Evolutionary conservation across 2,888 invertebrate species (phyloP).

Genomic region (Leucozona laternaria): DNA sequence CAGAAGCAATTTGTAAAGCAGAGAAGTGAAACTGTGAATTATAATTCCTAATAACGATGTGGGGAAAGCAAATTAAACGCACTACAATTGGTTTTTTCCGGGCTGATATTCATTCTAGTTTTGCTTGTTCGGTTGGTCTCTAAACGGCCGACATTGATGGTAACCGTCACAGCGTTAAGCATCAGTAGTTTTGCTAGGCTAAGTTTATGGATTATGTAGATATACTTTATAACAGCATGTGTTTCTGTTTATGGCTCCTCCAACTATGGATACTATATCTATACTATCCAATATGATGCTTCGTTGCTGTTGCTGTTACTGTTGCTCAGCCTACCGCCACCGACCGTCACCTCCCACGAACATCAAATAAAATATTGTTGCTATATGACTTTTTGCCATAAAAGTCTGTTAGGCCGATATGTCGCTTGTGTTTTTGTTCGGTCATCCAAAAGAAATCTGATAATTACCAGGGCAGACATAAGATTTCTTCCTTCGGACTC

Average conservation of each 20-base stretch:
- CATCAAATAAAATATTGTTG: conserved; percentile 50
- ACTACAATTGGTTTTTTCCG: conserved; percentile 84
- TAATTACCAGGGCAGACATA: conserved; percentile 73
- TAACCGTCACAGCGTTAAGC: conserved; percentile 23
- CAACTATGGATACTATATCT: background rate
- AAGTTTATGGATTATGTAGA: conserved; percentile 47
- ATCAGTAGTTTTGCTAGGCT: conserved; percentile 30
- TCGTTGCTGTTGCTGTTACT: conserved; percentile 9
- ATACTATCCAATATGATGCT: background rate
- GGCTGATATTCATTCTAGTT: conserved; percentile 77
- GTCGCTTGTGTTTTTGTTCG: background rate
- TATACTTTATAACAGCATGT: background rate
- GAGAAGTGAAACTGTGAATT: conserved; percentile 72
- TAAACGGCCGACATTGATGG: conserved; percentile 63
- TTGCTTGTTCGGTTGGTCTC: conserved; percentile 42
- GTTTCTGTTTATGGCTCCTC: background rate
- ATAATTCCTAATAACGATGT: conserved; percentile 74
- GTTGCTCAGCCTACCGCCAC: conserved; percentile 60
- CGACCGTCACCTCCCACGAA: conserved; percentile 70
- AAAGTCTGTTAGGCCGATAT: conserved; percentile 18
- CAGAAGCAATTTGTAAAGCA: conserved; percentile 55
- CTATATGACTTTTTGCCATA: conserved; percentile 51
- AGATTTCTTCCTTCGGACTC: conserved; percentile 70
- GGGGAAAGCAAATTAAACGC: conserved; percentile 80
- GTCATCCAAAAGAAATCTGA: conserved; percentile 61